These are phyloP conservation scores for Dusona sp. DNA, from an alignment of 2,888 invertebrate genomes.

Conservation along the genomic window DNA sequence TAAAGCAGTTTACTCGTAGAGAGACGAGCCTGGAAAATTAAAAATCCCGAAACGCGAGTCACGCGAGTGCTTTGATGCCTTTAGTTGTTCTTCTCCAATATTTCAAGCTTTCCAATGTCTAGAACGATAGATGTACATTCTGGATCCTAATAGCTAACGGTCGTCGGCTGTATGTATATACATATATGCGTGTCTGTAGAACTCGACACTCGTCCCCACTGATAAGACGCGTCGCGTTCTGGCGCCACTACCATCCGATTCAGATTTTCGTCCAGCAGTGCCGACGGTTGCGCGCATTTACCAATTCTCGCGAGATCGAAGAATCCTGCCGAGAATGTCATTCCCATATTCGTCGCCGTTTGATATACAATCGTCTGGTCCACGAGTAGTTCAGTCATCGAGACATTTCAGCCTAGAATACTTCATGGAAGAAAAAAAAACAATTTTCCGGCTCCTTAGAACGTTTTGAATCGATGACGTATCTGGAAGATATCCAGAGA, in stretches of 20 bases:
- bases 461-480: constrained; percentile 25
- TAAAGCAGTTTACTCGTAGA: constrained; percentile 14
- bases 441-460: constrained; percentile 8
- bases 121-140: constrained; percentile 52
- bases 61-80: constrained; percentile 45
- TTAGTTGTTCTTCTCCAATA: constrained; percentile 39
- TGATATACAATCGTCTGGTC: constrained; percentile 35
- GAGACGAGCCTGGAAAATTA: constrained; percentile 38
- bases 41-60: constrained; percentile 34
- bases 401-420: constrained; percentile 23
- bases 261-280: constrained; percentile 54
- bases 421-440: constrained; percentile 14
- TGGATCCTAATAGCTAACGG: constrained; percentile 55
- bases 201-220: constrained; percentile 45
- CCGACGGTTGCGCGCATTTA: constrained; percentile 59
- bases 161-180: constrained; percentile 3
- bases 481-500: neutral
- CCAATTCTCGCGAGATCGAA: constrained; percentile 65
- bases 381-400: constrained; percentile 41
- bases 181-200: neutral
- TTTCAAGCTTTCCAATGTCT: constrained; percentile 26
- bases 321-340: constrained; percentile 66
- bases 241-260: constrained; percentile 62
- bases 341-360: constrained; percentile 32
- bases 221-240: constrained; percentile 63